Conservation (phyloP, 2,888 invertebrate genomes). For the Cheilosia pagana region DNA sequence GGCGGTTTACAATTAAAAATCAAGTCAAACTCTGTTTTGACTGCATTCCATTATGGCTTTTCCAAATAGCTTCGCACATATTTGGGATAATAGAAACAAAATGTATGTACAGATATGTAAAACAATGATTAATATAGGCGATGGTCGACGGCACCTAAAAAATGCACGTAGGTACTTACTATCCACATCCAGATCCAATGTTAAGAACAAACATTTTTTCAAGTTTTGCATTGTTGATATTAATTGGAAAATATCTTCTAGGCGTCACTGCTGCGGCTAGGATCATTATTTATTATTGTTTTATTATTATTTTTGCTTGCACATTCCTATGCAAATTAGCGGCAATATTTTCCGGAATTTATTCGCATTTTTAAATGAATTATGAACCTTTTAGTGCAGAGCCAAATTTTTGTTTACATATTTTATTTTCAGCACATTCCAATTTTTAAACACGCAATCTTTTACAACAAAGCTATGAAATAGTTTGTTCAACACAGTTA, state of each 20-base stretch:
- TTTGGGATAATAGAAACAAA: too few relatives aligned
- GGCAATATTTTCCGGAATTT: too few relatives aligned
- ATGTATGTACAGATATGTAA: too few relatives aligned
- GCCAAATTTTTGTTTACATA: slow-evolving; percentile 1
- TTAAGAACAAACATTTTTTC: slow-evolving; percentile 10
- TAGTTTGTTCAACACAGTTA: too few relatives aligned
- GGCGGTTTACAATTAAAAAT: too few relatives aligned
- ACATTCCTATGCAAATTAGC: background rate
- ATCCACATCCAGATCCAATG: slow-evolving; percentile 1
- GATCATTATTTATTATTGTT: background rate
- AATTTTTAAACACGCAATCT: background rate
- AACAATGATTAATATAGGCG: too few relatives aligned
- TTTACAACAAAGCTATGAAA: too few relatives aligned
- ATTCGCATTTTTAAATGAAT: too few relatives aligned
- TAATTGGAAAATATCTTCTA: slow-evolving; percentile 10
- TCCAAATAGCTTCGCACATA: too few relatives aligned
- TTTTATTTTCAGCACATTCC: slow-evolving; percentile 5
- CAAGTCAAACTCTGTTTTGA: too few relatives aligned
- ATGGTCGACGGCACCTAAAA: too few relatives aligned
- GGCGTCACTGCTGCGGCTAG: slow-evolving; percentile 1
- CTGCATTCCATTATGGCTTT: too few relatives aligned
- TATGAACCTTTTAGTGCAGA: background rate
- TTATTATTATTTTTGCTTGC: background rate
- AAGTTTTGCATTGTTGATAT: slow-evolving; percentile 28
- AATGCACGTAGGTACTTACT: background rate